Conservation (phyloP, 2,888 invertebrate genomes). For the Adelphocoris suturalis region DNA sequence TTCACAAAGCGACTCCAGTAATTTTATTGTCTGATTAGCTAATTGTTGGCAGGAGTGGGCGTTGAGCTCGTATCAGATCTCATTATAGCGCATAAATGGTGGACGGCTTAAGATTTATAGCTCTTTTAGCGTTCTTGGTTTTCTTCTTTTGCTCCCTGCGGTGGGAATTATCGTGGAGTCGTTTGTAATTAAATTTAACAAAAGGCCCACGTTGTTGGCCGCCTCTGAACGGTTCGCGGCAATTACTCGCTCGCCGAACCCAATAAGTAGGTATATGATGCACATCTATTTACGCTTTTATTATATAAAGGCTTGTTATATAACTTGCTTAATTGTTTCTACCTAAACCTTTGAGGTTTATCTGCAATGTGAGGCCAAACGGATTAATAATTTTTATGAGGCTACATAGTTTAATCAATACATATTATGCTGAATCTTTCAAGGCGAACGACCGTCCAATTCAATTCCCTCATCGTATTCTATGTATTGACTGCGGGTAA, state of each 20-base stretch:
- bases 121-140: constrained; percentile 41
- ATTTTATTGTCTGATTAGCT: constrained; percentile 46
- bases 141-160: not conserved
- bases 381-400: too few relatives aligned
- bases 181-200: not conserved
- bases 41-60: constrained; percentile 40
- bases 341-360: too few relatives aligned
- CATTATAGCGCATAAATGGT: constrained; percentile 40
- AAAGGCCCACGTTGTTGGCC: not conserved
- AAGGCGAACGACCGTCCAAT: too few relatives aligned
- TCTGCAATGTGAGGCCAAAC: too few relatives aligned
- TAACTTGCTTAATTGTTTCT: too few relatives aligned
- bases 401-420: too few relatives aligned
- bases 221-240: not conserved
- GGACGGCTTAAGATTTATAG: constrained; percentile 35
- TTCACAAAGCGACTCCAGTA: not conserved
- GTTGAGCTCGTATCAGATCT: constrained; percentile 56
- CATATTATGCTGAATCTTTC: too few relatives aligned
- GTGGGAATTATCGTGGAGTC: not conserved
- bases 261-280: too few relatives aligned
- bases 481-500: too few relatives aligned
- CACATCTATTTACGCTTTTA: too few relatives aligned
- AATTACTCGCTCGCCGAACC: not conserved
- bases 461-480: too few relatives aligned
- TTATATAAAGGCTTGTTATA: too few relatives aligned